Evolutionary conservation across 2,113 vertebrate species (phyloP), one percentile per base, ranked within the genome.

Genomic region (Oryzias woworae): DNA sequence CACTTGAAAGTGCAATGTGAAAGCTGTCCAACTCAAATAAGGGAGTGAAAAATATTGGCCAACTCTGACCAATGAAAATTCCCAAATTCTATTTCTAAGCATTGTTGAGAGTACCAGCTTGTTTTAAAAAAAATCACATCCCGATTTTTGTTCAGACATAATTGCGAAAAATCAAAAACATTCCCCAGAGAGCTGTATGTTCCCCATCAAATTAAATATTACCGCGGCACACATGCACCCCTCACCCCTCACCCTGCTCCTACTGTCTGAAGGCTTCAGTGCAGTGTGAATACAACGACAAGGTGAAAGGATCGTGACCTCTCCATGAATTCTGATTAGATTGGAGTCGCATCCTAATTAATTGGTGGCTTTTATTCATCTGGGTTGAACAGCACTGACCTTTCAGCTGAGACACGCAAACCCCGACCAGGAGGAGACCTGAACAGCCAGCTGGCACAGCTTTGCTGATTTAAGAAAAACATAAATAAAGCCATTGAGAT

Each of bases 241-340:
- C 62, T 12, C 10, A 55, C 42, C 41, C 42, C 62, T 12, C 10
- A 55, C 42, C 41, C 42, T 7, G 2, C 50, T 71, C 17, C 18
- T 22, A 45, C 46, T 46, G 69, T 71, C 66, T 50, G 26, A 62
- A 56, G 58, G 74, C 48, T 23, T 72, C 59, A 17, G 13, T 31
- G 69, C 45, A 31, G 20, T 15, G 69, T 50, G 69, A 62, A 73
- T 52, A 53, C 45, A 51, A 53, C 78, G 31, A 51, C 42, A 6
- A 73, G 71, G 78, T 83, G 49, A 81, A 36, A 79, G 81, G 87
- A 82, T 88, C 74, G 60, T 47, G 46, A 24, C 54, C 64, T 47
- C 22, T 14, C 8, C 47, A 50, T 67, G 76, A 75, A 80, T 80
- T 58, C 61, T 83, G 84, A 87, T 89, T 81, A 84, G 77, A 76